Evolutionary conservation across 2,888 invertebrate genomes (phyloP).

Genomic region (Pristionchus arcanus): DNA sequence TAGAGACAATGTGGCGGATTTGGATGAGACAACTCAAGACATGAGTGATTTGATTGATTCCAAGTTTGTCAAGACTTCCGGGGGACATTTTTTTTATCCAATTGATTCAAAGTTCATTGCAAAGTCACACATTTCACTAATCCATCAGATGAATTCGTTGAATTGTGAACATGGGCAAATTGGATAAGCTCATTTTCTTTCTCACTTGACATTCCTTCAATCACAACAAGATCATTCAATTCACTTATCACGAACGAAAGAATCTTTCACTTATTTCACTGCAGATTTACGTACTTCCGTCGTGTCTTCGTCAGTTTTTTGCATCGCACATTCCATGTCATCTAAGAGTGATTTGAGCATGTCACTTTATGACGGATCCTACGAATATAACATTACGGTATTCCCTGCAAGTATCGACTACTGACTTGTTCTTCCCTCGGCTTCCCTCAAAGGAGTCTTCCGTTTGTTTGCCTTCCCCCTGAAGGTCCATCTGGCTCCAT

Average conservation of each 20-base stretch:
- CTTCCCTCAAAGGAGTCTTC: not conserved
- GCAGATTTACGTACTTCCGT: not conserved
- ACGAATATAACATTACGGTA: not conserved
- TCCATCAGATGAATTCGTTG: not conserved
- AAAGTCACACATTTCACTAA: constrained; percentile 6
- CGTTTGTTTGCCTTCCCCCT: not conserved
- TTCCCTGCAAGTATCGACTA: not conserved
- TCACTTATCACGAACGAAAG: not conserved
- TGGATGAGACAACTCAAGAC: not conserved
- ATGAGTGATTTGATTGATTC: constrained; percentile 34
- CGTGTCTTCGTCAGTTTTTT: constrained; percentile 36
- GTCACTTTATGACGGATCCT: not conserved
- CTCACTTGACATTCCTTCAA: not conserved
- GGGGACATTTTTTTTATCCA: not conserved
- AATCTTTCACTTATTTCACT: not conserved
- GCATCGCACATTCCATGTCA: constrained; percentile 37
- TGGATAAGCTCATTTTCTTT: not conserved
- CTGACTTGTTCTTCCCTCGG: constrained; percentile 7
- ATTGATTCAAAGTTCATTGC: not conserved
- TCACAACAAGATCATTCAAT: not conserved
- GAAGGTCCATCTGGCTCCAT: constrained; percentile 34
- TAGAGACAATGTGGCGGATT: constrained; percentile 3
- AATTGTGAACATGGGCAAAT: not conserved
- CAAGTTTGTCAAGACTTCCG: not conserved
- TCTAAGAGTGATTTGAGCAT: not conserved